Evolutionary conservation across 1,140 invertebrate genomes (phyloP).

Genomic region (Drosophila nannoptera): DNA sequence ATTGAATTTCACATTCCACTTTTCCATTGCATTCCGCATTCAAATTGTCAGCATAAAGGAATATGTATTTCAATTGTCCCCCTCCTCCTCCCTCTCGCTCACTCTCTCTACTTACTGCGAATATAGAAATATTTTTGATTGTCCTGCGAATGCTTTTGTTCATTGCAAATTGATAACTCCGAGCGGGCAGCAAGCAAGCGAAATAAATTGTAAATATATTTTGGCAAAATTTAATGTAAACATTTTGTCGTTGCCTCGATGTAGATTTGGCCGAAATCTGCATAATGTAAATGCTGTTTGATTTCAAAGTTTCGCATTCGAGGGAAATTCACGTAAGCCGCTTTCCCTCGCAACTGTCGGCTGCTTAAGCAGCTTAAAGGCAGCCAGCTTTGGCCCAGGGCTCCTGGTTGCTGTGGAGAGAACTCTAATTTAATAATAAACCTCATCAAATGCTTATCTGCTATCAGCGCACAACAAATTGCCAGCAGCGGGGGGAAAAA

Average conservation of each 20-base stretch:
- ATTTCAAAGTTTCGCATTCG: slow-evolving; percentile 10
- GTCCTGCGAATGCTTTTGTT: too few species aligned
- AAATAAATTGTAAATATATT: too few species aligned
- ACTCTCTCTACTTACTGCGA: too few species aligned
- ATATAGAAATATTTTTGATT: too few species aligned
- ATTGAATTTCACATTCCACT: slow-evolving; percentile 59
- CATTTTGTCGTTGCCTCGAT: too few species aligned
- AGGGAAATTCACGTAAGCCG: slow-evolving; percentile 8
- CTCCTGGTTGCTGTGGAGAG: slow-evolving; percentile 29
- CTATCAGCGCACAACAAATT: slow-evolving; percentile 72
- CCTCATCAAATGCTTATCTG: slow-evolving; percentile 76
- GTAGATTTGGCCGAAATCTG: not conserved
- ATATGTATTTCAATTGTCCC: not conserved
- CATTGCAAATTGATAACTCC: too few species aligned
- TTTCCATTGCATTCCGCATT: slow-evolving; percentile 65
- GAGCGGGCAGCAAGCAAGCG: too few species aligned
- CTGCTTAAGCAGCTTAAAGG: slow-evolving; percentile 58
- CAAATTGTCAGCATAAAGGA: slow-evolving; percentile 36
- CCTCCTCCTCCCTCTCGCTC: too few species aligned
- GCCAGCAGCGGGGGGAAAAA: slow-evolving; percentile 44
- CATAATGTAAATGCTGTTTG: slow-evolving; percentile 12
- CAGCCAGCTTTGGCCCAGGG: slow-evolving; percentile 8
- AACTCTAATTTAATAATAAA: slow-evolving; percentile 65
- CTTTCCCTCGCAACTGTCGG: slow-evolving; percentile 18
- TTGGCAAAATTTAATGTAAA: too few species aligned